Percentiles rank a stretch among this genome's conserved stretches.
Evolutionary conservation across 1,140 invertebrate genomes (phyloP).

Genomic region (Habropoda laboriosa): DNA sequence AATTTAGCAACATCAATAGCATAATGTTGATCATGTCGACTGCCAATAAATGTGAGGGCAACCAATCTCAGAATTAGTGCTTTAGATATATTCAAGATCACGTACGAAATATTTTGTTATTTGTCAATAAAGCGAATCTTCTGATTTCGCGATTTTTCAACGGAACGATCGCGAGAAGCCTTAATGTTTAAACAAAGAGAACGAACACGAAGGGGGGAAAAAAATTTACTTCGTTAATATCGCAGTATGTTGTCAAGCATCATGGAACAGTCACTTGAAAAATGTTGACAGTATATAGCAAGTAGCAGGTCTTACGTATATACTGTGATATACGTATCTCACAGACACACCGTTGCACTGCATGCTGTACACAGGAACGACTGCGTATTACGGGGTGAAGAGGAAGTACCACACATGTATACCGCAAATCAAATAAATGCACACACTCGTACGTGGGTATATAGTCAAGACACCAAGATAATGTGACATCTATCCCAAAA

Average conservation of each 20-base stretch:
- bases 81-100: slow-evolving; percentile 7
- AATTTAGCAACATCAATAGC: slow-evolving; percentile 50
- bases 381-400: slow-evolving; percentile 51
- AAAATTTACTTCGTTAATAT: slow-evolving; percentile 56
- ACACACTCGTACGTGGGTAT: slow-evolving; percentile 45
- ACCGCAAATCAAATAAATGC: slow-evolving; percentile 51
- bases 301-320: slow-evolving; percentile 47
- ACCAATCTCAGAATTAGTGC: slow-evolving; percentile 43
- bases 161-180: not conserved
- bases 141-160: slow-evolving; percentile 4
- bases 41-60: slow-evolving; percentile 52
- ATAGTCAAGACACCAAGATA: slow-evolving; percentile 60
- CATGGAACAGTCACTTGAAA: slow-evolving; percentile 55
- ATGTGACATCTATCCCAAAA: slow-evolving; percentile 77
- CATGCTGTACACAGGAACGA: slow-evolving; percentile 38
- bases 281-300: slow-evolving; percentile 63
- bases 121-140: slow-evolving; percentile 24
- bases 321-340: slow-evolving; percentile 34
- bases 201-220: not conserved
- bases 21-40: slow-evolving; percentile 45
- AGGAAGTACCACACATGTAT: slow-evolving; percentile 50
- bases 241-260: slow-evolving; percentile 57
- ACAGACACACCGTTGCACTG: slow-evolving; percentile 32
- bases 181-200: not conserved
- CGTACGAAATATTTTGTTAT: slow-evolving; percentile 20